Evolutionary conservation across 2,113 vertebrate genomes (phyloP), one percentile per base, ranked within the genome.

Genomic region (Helogale parvula): DNA sequence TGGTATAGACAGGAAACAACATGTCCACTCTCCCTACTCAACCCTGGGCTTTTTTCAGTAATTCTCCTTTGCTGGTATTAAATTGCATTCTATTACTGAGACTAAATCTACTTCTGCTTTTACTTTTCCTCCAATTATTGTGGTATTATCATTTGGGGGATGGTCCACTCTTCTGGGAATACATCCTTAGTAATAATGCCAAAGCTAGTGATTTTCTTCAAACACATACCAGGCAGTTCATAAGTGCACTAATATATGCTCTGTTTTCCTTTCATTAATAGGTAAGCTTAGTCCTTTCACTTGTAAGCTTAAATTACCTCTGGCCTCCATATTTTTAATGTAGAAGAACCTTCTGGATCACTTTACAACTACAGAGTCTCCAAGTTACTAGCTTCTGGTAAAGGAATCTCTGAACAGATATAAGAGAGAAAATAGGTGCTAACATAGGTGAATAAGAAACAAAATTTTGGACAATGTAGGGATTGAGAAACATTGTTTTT

Each of bases 21-120:
- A 0, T 2, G 45, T 27, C 16, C 33, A 7, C 1, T 23, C 19
- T 27, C 4, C 16, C 27, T 2, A 5, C 38, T 0, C 19, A 38
- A 2, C 6, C 16, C 17, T 57, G 0, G 6, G 33, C 17, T 41
- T 50, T 31, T 21, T 54, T 45, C 2, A 33, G 12, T 65, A 11
- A 13, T 11, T 4, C 7, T 13, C 33, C 9, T 83, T 83, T 41
- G 17, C 31, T 27, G 23, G 27, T 10, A 1, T 54, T 25, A 23
- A 0, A 13, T 10, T 52, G 4, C 3, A 41, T 19, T 72, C 5
- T 65, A 8, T 11, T 31, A 25, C 14, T 3, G 3, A 17, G 23
- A 16, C 2, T n/a, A 69, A 19, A 14, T 19, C 21, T 41, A 35
- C 29, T 11, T 25, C 45, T 38, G 3, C 1, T 35, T 52, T n/a